Evolutionary conservation across 2,888 invertebrate genomes (phyloP), one percentile per base, ranked within the genome.

Genomic region (Crepidodera aurea): DNA sequence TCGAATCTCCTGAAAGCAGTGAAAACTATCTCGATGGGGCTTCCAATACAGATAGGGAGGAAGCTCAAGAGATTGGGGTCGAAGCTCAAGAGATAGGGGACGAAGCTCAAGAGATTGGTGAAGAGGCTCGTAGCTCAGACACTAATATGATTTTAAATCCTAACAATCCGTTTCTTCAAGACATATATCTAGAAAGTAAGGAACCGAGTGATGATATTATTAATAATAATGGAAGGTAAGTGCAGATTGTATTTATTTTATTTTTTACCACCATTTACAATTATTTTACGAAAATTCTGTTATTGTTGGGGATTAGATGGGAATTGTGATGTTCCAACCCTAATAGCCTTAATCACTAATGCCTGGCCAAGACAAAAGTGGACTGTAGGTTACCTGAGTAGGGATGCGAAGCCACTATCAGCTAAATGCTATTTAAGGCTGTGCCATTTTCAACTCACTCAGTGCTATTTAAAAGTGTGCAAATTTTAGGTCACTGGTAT

Each of bases 101-200:
- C 13, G 34, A 34, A 1, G 4, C 1, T 34, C 4, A 3, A 2
- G 34, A 13, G 13, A 6, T 13, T 13, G 6, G 3, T n/a, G 34
- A 34, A 34, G 6, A 34, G 10, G n/a, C 6, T 13, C 1, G 1
- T n/a, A 22, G 22, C 22, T 22, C 22, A 13, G 12, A 13, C 1
- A 34, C 10, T 13, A 34, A 12, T n/a, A n/a, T n/a, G 4, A 12
- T 13, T 34, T 32, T 32, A 2, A 34, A 34, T 34, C 4, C 34
- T 13, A 62, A 54, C 10, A 65, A 65, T 62, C 65, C 65, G 3
- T 65, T 65, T 37, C 27, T 65, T n/a, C 13, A 15, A n/a, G 44
- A 55, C 44, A 16, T 58, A 6, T 8, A 8, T 15, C 10, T 25
- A 1, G 48, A 29, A 1, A 15, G 3, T 15, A 12, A 25, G 0